These are phyloP conservation scores for Ectemnius cavifrons DNA, from an alignment of 2,888 invertebrate species.

Conservation along the genomic window DNA sequence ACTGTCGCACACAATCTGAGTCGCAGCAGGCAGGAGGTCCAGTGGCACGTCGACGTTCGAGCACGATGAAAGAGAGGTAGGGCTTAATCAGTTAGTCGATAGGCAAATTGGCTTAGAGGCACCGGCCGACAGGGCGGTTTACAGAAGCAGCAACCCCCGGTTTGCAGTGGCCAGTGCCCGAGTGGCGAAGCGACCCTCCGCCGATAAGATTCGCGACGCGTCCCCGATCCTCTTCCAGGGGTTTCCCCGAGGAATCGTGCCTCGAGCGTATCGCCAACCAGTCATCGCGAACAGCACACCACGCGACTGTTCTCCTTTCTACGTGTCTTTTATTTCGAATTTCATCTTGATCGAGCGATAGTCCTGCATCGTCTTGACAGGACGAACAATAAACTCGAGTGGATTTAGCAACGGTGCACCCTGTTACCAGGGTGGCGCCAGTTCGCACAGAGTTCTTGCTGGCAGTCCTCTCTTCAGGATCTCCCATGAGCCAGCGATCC, in stretches of 20 bases:
- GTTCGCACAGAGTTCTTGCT: not conserved
- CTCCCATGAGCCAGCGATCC: too few relatives aligned
- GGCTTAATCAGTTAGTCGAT: constrained; percentile 78
- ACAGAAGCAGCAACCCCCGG: constrained; percentile 61
- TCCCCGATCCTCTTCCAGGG: constrained; percentile 44
- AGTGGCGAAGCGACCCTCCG: constrained; percentile 51
- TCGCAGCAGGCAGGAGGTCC: not conserved
- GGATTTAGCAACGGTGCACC: not conserved
- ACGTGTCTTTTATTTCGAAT: not conserved
- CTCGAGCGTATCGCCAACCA: constrained; percentile 1
- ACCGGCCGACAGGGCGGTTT: constrained; percentile 70
- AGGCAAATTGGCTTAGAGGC: constrained; percentile 78
- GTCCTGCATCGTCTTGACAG: not conserved
- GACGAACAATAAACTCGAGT: not conserved
- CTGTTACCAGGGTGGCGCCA: not conserved
- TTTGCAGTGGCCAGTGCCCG: constrained; percentile 58
- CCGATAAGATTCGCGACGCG: constrained; percentile 42
- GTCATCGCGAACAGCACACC: constrained; percentile 7
- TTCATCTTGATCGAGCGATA: not conserved
- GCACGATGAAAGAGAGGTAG: constrained; percentile 71
- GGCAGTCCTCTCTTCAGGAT: not conserved
- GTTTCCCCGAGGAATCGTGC: constrained; percentile 37
- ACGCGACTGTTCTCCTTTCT: not conserved
- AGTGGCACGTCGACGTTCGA: constrained; percentile 46
- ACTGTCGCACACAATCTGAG: not conserved